Percentiles rank a stretch among this genome's conserved stretches.
phyloP scores from a whole-genome alignment of 2,113 vertebrate species.

The Regulus satrapa region DNA sequence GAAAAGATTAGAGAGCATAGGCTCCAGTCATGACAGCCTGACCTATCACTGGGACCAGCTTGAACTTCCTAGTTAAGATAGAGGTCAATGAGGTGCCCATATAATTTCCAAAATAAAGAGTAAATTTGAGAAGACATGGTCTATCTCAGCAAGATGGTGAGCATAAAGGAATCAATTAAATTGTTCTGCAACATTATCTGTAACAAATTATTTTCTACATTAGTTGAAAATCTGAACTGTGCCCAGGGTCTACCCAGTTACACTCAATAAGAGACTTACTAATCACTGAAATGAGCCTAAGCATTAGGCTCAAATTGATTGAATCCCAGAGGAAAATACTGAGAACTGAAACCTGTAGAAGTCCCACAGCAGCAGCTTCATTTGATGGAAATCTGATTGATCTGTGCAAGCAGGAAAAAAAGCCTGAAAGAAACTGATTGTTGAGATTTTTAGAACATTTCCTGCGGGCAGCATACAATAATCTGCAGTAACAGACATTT shows the following conservation, averaged over 20 bases:
- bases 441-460: not conserved
- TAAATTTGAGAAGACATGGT: not conserved
- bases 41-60: not conserved
- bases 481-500: not conserved
- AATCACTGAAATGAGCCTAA: not conserved
- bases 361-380: not conserved
- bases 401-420: not conserved
- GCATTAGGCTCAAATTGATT: not conserved
- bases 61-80: not conserved
- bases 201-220: not conserved
- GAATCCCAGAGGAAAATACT: not conserved
- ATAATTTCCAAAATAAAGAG: not conserved
- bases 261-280: not conserved
- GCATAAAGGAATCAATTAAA: not conserved
- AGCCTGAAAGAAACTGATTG: not conserved
- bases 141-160: not conserved
- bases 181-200: not conserved
- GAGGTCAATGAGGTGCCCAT: not conserved
- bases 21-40: not conserved
- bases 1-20: not conserved
- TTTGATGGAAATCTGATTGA: constrained; percentile 5
- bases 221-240: not conserved
- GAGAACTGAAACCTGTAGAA: not conserved
- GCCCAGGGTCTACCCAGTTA: not conserved
- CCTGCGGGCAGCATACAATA: not conserved